Evolutionary conservation across 2,113 vertebrate genomes (phyloP).

Genomic region (Nycticebus coucang): DNA sequence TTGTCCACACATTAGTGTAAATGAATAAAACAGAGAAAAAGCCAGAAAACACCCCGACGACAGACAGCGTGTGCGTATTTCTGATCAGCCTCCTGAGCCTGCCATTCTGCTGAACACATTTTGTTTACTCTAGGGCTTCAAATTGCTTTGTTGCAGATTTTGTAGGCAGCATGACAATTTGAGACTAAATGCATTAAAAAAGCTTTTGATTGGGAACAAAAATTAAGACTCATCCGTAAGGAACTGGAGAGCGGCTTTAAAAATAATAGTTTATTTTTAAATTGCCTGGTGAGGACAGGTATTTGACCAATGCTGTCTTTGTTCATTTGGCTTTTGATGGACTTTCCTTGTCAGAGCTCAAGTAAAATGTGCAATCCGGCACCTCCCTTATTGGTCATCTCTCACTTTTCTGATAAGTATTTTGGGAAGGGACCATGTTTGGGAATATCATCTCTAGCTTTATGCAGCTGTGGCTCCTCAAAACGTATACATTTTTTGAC

Average conservation of each 20-base stretch:
- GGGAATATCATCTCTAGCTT: background rate
- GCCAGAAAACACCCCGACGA: background rate
- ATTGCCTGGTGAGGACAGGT: background rate
- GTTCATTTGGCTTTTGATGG: background rate
- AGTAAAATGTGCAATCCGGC: background rate
- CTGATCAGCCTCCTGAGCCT: background rate
- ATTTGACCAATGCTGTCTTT: slow-evolving; percentile 15
- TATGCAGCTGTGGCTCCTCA: background rate
- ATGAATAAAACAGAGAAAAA: slow-evolving; percentile 52
- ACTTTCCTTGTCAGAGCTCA: background rate
- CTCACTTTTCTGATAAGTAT: background rate
- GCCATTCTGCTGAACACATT: slow-evolving; percentile 46
- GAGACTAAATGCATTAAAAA: slow-evolving; percentile 27
- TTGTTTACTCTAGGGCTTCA: background rate
- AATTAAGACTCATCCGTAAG: background rate
- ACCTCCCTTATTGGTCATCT: background rate
- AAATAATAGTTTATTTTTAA: slow-evolving; percentile 40
- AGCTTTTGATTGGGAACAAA: slow-evolving; percentile 34
- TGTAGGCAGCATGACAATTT: slow-evolving; percentile 39
- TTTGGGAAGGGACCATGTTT: background rate
- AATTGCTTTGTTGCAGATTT: slow-evolving; percentile 45
- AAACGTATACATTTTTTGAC: background rate
- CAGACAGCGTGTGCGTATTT: slow-evolving; percentile 27
- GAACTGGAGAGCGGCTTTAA: background rate
- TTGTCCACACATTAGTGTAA: slow-evolving; percentile 72